Evolutionary conservation across 1,140 invertebrate genomes (phyloP).

Genomic region (Manduca sexta): DNA sequence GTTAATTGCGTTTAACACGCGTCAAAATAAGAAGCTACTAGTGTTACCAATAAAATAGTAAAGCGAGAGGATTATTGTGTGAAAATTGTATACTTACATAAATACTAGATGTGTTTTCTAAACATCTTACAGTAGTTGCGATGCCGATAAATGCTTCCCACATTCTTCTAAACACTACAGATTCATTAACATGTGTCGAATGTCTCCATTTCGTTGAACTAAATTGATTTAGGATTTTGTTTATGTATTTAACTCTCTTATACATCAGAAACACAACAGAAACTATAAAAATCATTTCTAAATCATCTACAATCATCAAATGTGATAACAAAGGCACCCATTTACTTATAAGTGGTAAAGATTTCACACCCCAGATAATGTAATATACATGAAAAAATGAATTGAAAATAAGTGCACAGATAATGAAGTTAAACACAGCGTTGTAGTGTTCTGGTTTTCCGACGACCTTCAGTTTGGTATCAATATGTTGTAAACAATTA

Average conservation of each 20-base stretch:
- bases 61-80: too few relatives aligned
- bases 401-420: not conserved
- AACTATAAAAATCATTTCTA: not conserved
- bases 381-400: not conserved
- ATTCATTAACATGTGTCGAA: not conserved
- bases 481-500: not conserved
- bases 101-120: not conserved
- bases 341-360: not conserved
- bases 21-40: too few relatives aligned
- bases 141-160: not conserved
- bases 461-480: not conserved
- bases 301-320: not conserved
- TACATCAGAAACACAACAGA: not conserved
- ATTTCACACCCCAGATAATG: not conserved
- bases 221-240: not conserved
- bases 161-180: not conserved
- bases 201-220: not conserved
- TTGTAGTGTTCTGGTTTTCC: not conserved
- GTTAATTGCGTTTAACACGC: too few relatives aligned
- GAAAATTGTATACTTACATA: constrained; percentile 1
- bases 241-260: constrained; percentile 1
- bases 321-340: not conserved
- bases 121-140: not conserved
- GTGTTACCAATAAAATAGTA: too few relatives aligned
- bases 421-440: not conserved